Evolutionary conservation across 2,797 vertebrate genomes (phyloP).

Genomic region (Periophthalmus magnuspinnatus): DNA sequence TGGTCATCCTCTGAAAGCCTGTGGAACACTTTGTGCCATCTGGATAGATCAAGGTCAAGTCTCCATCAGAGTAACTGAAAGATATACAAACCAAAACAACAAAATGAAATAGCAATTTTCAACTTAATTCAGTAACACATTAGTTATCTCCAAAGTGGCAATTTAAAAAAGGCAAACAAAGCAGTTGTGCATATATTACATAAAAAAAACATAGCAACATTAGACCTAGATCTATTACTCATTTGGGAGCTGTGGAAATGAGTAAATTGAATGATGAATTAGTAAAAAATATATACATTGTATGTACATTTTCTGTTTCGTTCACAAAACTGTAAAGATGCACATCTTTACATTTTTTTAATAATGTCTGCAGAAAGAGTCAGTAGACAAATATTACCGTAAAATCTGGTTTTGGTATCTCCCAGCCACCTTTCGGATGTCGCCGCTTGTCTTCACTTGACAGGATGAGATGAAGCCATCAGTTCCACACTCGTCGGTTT

Average conservation of each 20-base stretch:
- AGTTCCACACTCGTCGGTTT: constrained; percentile 52
- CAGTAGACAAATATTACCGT: constrained; percentile 71
- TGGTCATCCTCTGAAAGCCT: constrained; percentile 93
- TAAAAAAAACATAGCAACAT: too few species aligned
- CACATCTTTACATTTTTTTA: too few species aligned
- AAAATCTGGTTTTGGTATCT: constrained; percentile 84
- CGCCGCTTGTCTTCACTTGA: constrained; percentile 75
- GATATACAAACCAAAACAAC: not conserved
- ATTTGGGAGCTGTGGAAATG: too few species aligned
- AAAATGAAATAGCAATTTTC: not conserved
- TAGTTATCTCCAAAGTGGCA: too few species aligned
- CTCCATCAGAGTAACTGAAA: constrained; percentile 91
- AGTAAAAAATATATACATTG: not conserved
- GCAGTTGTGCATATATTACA: too few species aligned
- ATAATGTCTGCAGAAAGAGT: not conserved
- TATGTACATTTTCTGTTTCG: not conserved
- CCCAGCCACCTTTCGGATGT: constrained; percentile 80
- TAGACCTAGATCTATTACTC: too few species aligned
- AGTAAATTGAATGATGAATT: too few species aligned
- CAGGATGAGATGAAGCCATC: constrained; percentile 76
- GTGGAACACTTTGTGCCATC: constrained; percentile 85
- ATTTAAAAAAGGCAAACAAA: too few species aligned
- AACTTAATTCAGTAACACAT: too few species aligned
- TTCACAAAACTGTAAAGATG: too few species aligned
- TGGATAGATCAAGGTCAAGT: constrained; percentile 89